A percentile compares a stretch with the other conserved stretches of the same genome.
phyloP scores from a whole-genome alignment of 2,888 invertebrate species.

The Camptogramma bilineatum region DNA sequence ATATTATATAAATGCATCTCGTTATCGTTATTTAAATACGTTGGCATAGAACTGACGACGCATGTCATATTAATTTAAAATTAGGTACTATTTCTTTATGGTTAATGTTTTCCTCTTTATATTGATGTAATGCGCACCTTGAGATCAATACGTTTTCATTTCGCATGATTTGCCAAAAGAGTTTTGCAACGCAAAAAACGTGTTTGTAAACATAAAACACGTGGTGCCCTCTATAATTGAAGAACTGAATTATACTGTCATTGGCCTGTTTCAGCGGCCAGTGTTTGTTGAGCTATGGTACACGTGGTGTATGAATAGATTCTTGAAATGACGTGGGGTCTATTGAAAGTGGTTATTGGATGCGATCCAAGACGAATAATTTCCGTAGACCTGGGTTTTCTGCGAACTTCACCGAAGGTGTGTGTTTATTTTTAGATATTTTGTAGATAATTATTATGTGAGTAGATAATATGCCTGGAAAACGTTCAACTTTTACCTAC shows the following conservation, averaged over 20 bases:
- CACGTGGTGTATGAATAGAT: conserved; percentile 1
- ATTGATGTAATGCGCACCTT: neutral
- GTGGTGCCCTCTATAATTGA: conserved; percentile 41
- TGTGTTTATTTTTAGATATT: conserved; percentile 13
- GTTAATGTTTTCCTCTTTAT: neutral
- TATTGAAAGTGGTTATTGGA: conserved; percentile 26
- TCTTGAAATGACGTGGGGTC: neutral
- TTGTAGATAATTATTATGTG: neutral
- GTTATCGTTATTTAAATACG: no score
- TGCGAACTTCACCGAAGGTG: conserved; percentile 22
- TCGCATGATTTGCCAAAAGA: conserved; percentile 21
- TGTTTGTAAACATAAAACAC: conserved; percentile 44
- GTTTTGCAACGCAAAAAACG: conserved; percentile 25
- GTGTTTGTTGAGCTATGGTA: conserved; percentile 1
- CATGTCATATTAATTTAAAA: neutral
- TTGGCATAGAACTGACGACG: neutral
- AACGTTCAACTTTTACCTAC: neutral
- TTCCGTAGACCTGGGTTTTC: conserved; percentile 11
- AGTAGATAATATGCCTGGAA: neutral
- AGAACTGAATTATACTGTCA: conserved; percentile 23
- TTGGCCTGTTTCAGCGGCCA: conserved; percentile 28
- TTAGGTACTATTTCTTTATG: neutral
- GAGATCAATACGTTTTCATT: neutral
- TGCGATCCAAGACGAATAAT: conserved; percentile 24
- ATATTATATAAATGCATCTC: no score